Evolutionary conservation across 2,797 vertebrate genomes (phyloP).

Genomic region (Huso huso): DNA sequence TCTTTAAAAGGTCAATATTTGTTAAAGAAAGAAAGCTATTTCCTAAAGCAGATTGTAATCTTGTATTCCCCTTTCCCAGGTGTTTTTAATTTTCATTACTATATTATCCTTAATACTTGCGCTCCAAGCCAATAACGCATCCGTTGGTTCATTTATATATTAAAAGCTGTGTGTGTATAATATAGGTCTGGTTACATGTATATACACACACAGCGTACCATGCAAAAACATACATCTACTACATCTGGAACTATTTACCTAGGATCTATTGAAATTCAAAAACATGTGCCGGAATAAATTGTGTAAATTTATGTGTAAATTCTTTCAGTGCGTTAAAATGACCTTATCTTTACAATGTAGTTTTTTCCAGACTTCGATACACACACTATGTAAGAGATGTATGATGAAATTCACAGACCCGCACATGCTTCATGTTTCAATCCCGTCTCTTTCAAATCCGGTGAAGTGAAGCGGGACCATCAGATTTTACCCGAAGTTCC

Average conservation of each 20-base stretch:
- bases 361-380: neutral
- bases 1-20: neutral
- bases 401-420: conserved; percentile 31
- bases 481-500: conserved; percentile 15
- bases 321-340: no score
- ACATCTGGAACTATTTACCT: conserved; percentile 20
- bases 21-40: neutral
- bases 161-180: conserved; percentile 5
- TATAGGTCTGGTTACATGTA: conserved; percentile 21
- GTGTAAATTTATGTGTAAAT: no score
- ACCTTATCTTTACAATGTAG: no score
- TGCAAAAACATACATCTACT: conserved; percentile 43
- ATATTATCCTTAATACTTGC: neutral
- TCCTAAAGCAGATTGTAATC: neutral
- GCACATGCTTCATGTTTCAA: no score
- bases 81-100: neutral
- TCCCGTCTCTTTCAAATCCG: no score
- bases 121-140: neutral
- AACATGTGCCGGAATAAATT: no score
- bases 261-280: no score
- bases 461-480: conserved; percentile 16
- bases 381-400: conserved; percentile 51
- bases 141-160: neutral
- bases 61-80: neutral
- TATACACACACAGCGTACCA: conserved; percentile 32